Evolutionary conservation across 2,797 vertebrate genomes (phyloP), one percentile per base, ranked within the genome.

Genomic region (Acanthiza pusilla): DNA sequence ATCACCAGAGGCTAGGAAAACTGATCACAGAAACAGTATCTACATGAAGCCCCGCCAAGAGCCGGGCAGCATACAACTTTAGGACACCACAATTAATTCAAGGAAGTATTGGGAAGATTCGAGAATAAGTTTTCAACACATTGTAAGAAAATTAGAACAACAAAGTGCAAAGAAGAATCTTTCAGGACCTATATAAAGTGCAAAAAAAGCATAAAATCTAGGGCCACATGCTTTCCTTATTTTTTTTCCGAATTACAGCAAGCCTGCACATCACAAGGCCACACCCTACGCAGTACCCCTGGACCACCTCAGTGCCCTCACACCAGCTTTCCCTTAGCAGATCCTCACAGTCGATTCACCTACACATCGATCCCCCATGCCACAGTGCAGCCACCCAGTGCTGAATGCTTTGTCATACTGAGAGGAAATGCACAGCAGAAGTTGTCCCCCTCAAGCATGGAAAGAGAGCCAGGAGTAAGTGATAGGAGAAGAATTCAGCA

Each of bases 371-470:
- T 10, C 13, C 20, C 6, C 11, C 7, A 10, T 16, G 13, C 30
- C 55, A 13, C 19, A n/a, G 2, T 2, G 6, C 2, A 2, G 51
- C 43, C 63, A 70, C 26, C 20, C 65, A 29, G 16, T 4, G 13
- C 53, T 13, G 21, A 51, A 43, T 1, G 19, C 34, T 30, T 38
- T n/a, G 8, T 38, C 67, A 61, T 5, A 1, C 20, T 25, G 42
- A 40, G 18, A 63, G 25, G 5, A 63, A 62, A 84, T 50, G 18
- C 16, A 34, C 16, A 70, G 61, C 57, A 85, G 32, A 40, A 74
- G 29, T 0, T 47, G 58, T 19, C 11, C 18, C 62, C 10, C 10
- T 63, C 23, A 26, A 21, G 34, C 6, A 3, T 0, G 8, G 36
- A n/a, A 66, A 32, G 14, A 45, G 29, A 88, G 32, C 3, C 34